Evolutionary conservation across 2,797 vertebrate genomes (phyloP).

Genomic region (Valencia hispanica): DNA sequence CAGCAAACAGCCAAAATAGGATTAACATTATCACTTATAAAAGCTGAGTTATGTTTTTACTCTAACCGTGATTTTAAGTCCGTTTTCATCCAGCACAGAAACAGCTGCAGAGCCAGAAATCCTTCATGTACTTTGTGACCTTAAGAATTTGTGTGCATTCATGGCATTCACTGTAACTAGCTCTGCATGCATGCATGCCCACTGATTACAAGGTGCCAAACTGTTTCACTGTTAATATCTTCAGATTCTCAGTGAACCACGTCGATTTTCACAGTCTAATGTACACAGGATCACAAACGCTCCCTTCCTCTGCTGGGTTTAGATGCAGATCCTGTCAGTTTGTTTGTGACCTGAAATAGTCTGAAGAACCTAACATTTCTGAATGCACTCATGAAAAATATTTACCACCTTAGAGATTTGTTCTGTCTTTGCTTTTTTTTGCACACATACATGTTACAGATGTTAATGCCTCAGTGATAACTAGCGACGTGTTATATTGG

Average conservation of each 20-base stretch:
- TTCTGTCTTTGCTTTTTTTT: no score
- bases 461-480: no score
- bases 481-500: no score
- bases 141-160: neutral
- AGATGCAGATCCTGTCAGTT: neutral
- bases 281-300: neutral
- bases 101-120: neutral
- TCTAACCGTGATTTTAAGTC: neutral
- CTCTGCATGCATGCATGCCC: neutral
- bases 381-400: conserved; percentile 9
- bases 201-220: neutral
- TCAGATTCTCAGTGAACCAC: neutral
- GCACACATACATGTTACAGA: no score
- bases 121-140: neutral
- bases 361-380: neutral
- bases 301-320: neutral
- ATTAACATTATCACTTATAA: no score
- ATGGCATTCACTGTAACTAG: neutral
- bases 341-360: conserved; percentile 6
- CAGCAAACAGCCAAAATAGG: no score
- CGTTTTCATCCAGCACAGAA: neutral
- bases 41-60: no score
- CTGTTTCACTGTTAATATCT: neutral
- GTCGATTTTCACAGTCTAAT: neutral
- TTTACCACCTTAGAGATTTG: no score